Conservation (phyloP, 2,888 invertebrate species). For the Tetragnatha montana region DNA sequence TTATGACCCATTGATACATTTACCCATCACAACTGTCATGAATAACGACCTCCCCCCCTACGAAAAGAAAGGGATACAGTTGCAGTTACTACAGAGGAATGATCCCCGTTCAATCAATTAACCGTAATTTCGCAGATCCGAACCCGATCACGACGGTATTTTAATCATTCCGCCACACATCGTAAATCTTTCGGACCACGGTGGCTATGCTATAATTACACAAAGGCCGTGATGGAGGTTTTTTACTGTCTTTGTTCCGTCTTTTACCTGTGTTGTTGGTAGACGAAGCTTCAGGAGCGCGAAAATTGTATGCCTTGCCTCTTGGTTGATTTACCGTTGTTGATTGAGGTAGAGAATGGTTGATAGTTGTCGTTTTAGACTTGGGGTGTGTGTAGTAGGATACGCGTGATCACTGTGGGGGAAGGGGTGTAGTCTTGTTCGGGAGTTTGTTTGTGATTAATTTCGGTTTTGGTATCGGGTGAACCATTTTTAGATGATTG, state of each 20-base stretch:
- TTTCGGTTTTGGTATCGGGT: not conserved
- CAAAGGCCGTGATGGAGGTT: slow-evolving; percentile 64
- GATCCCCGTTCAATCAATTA: slow-evolving; percentile 48
- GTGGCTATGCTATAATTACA: slow-evolving; percentile 60
- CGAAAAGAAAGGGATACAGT: too few relatives aligned
- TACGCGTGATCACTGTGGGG: not conserved
- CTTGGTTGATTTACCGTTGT: slow-evolving; percentile 44
- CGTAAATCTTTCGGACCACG: slow-evolving; percentile 60
- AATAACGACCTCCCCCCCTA: too few relatives aligned
- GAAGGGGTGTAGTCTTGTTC: not conserved
- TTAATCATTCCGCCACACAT: slow-evolving; percentile 67
- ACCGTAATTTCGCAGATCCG: slow-evolving; percentile 37
- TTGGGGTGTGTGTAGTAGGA: not conserved
- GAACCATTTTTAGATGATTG: not conserved
- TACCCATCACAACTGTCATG: too few relatives aligned
- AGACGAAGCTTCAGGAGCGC: slow-evolving; percentile 1
- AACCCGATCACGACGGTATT: slow-evolving; percentile 64
- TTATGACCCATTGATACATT: too few relatives aligned
- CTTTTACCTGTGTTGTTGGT: not conserved
- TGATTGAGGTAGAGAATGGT: not conserved
- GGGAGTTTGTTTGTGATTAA: not conserved
- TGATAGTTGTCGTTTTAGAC: not conserved
- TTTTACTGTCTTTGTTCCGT: slow-evolving; percentile 32
- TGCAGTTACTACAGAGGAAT: not conserved
- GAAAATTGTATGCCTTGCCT: slow-evolving; percentile 52